Percentiles rank a stretch among this genome's conserved stretches.
These are phyloP conservation scores for Alouatta palliata DNA, from an alignment of 2,113 vertebrate genomes.

Conservation along the genomic window DNA sequence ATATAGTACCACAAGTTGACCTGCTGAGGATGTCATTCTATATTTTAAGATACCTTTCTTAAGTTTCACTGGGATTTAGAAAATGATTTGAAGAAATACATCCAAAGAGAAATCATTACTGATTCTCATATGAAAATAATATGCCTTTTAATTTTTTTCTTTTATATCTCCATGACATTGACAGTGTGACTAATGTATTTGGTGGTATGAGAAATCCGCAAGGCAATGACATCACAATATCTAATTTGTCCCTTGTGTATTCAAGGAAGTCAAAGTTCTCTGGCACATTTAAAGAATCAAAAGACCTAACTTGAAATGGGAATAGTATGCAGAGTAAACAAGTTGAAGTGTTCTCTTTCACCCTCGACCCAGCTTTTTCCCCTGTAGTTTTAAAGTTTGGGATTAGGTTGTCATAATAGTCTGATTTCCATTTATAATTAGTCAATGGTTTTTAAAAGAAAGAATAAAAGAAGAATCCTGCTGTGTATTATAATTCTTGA, in stretches of 20 bases:
- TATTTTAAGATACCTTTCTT: constrained; percentile 17
- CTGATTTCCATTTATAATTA: constrained; percentile 78
- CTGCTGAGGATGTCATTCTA: neutral
- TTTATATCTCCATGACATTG: constrained; percentile 71
- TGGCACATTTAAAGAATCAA: constrained; percentile 79
- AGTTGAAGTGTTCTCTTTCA: constrained; percentile 72
- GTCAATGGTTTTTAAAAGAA: constrained; percentile 51
- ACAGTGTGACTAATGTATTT: constrained; percentile 82
- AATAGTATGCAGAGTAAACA: constrained; percentile 83
- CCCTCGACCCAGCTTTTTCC: neutral
- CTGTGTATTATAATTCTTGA: constrained; percentile 69
- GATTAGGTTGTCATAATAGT: constrained; percentile 76
- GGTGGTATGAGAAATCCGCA: constrained; percentile 80
- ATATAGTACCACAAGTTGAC: neutral
- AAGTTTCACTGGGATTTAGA: constrained; percentile 34
- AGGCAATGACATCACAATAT: constrained; percentile 84
- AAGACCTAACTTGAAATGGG: constrained; percentile 79
- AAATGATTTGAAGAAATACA: constrained; percentile 43
- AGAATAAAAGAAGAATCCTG: constrained; percentile 30
- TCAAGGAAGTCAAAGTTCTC: constrained; percentile 81
- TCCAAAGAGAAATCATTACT: constrained; percentile 68
- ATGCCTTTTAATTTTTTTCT: constrained; percentile 48
- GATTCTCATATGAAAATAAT: constrained; percentile 60
- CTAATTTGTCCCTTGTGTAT: constrained; percentile 82
- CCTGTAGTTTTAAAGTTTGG: constrained; percentile 74